Conservation (phyloP, 2,888 invertebrate genomes). For the Hesperia comma region DNA sequence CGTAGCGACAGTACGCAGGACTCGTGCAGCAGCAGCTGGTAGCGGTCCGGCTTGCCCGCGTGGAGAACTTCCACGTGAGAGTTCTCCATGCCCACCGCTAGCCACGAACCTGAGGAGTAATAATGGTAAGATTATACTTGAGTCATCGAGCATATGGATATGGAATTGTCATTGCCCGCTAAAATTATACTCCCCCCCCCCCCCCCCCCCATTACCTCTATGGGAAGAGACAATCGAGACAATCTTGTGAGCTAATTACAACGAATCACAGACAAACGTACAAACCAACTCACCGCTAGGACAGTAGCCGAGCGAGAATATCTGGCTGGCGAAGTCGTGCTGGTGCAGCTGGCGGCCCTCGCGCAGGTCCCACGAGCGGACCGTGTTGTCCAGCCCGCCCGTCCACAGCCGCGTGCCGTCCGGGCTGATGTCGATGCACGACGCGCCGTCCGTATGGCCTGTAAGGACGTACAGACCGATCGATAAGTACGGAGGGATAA, state of each 20-base stretch:
- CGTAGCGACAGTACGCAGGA: slow-evolving; percentile 95
- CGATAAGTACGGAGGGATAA: too few relatives aligned
- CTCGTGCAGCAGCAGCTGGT: slow-evolving; percentile 97
- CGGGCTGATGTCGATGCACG: slow-evolving; percentile 97
- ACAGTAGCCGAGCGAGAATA: slow-evolving; percentile 94
- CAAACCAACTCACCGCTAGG: slow-evolving; percentile 93
- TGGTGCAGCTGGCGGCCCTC: slow-evolving; percentile 97
- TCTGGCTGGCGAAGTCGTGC: slow-evolving; percentile 97
- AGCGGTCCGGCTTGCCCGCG: slow-evolving; percentile 95
- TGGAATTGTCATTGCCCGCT: too few relatives aligned
- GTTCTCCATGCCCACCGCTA: slow-evolving; percentile 98
- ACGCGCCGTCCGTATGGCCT: slow-evolving; percentile 98
- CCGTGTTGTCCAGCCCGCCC: slow-evolving; percentile 98
- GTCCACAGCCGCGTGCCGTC: slow-evolving; percentile 96
- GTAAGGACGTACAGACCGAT: slow-evolving; percentile 17
- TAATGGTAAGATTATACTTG: too few relatives aligned
- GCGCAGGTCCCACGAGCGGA: slow-evolving; percentile 97
- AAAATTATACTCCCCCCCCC: too few relatives aligned
- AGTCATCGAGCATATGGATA: too few relatives aligned
- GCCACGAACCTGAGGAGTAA: slow-evolving; percentile 93
- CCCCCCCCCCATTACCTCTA: too few relatives aligned
- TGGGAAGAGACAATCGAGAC: too few relatives aligned
- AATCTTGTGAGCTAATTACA: too few relatives aligned
- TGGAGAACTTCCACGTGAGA: slow-evolving; percentile 96
- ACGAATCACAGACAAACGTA: too few relatives aligned